Evolutionary conservation across 2,797 vertebrate genomes (phyloP), one percentile per base, ranked within the genome.

Genomic region (Spheniscus humboldti): DNA sequence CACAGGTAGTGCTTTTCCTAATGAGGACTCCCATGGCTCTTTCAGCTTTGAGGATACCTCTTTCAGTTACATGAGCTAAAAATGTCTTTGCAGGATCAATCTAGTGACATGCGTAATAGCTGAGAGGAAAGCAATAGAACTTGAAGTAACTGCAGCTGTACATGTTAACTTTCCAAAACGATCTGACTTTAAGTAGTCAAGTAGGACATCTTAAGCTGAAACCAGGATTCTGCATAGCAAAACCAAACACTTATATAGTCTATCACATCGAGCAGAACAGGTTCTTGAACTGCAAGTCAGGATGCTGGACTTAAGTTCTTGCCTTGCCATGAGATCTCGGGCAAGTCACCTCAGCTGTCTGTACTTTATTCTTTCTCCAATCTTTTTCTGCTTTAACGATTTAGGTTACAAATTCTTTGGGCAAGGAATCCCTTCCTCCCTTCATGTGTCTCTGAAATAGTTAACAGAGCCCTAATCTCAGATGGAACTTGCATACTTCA

Each of bases 71-170:
- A 15, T 6, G 4, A 63, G 14, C 12, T 60, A 10, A 0, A 59
- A 24, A 13, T 23, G 24, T 17, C 41, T 37, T 25, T 52, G n/a
- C 53, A 50, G 41, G 24, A n/a, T 22, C 1, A 5, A 60, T 39
- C 15, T 66, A 63, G 18, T 13, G 23, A 45, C 10, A 37, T 0
- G 0, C 6, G 1, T 20, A 59, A 53, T 6, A 82, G 35, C 43
- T 18, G 27, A 67, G 56, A 39, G 16, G 24, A 16, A 94, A 68
- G 20, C 43, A 39, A 18, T 2, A 56, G 27, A 73, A 43, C 19
- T 6, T 48, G 11, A 87, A 92, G 31, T 20, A 53, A 35, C 47
- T 80, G n/a, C 56, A 91, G 25, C 19, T 60, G 16, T 25, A 19
- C 9, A 5, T 3, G 5, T 50, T 63, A 47, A 33, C 28, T 81